Evolutionary conservation across 2,888 invertebrate species (phyloP).

Genomic region (Tetropium fuscum): DNA sequence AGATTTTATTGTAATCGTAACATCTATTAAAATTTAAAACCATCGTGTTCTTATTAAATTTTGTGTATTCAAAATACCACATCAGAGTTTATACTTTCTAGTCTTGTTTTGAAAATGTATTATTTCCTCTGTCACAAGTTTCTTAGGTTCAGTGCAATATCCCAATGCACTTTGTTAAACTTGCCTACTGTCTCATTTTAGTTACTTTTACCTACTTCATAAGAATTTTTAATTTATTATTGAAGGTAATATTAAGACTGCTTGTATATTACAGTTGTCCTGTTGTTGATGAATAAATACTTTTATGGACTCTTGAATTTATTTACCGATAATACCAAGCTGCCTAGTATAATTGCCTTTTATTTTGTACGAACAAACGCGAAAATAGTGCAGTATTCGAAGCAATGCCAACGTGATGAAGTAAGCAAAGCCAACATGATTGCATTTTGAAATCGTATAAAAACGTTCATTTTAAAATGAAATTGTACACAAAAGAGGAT

Average conservation of each 20-base stretch:
- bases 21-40: too few species aligned
- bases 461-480: too few species aligned
- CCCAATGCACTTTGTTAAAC: constrained; percentile 2
- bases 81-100: not conserved
- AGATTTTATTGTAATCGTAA: too few species aligned
- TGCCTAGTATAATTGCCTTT: too few species aligned
- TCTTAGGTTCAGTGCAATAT: not conserved
- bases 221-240: constrained; percentile 7
- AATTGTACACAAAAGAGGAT: too few species aligned
- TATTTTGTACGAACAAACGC: not conserved
- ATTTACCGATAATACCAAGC: not conserved
- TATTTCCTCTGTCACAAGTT: not conserved
- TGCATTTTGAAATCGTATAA: too few species aligned
- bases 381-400: not conserved
- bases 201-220: not conserved
- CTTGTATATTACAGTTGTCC: constrained; percentile 5
- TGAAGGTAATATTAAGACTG: constrained; percentile 10
- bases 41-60: too few species aligned
- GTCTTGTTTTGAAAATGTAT: not conserved
- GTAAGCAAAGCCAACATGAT: too few species aligned
- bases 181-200: not conserved
- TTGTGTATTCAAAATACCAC: too few species aligned
- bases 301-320: not conserved
- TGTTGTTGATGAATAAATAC: constrained; percentile 11
- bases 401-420: too few species aligned